phyloP scores from a whole-genome alignment of 64 coral and sea anemone species.

The Anthopleura sola region DNA sequence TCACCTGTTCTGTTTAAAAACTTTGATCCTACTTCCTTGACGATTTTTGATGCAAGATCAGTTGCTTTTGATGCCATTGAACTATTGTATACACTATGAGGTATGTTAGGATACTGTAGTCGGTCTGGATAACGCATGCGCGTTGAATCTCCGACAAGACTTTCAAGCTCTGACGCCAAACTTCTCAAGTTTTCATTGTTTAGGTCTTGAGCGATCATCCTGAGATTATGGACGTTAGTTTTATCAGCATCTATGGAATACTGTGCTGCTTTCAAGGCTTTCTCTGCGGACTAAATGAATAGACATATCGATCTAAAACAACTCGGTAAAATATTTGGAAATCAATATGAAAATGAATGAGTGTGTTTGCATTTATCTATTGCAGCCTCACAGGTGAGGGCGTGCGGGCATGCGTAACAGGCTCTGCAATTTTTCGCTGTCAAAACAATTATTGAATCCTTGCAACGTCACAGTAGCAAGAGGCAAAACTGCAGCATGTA shows the following conservation, averaged over 20 bases:
- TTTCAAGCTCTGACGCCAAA: constrained; percentile 24
- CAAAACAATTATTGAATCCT: too few species aligned
- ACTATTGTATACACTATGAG: constrained; percentile 17
- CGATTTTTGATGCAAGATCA: constrained; percentile 29
- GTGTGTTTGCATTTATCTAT: too few species aligned
- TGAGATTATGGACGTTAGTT: constrained; percentile 32
- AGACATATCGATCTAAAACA: too few species aligned
- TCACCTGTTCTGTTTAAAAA: background rate
- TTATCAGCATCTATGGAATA: constrained; percentile 60
- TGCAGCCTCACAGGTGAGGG: too few species aligned
- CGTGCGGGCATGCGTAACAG: too few species aligned
- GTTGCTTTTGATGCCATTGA: constrained; percentile 30
- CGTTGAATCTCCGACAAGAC: constrained; percentile 43
- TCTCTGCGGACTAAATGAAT: constrained; percentile 59
- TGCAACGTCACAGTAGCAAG: too few species aligned
- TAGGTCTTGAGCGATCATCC: constrained; percentile 37
- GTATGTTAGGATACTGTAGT: constrained; percentile 22
- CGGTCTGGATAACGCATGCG: constrained; percentile 64
- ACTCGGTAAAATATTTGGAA: too few species aligned
- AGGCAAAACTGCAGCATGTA: too few species aligned
- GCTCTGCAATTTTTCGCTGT: too few species aligned
- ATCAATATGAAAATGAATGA: too few species aligned
- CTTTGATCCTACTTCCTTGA: constrained; percentile 19
- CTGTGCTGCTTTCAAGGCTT: constrained; percentile 75
- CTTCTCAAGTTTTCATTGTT: constrained; percentile 23